Evolutionary conservation across 2,113 vertebrate species (phyloP).

Genomic region (Dipodomys stephensi): DNA sequence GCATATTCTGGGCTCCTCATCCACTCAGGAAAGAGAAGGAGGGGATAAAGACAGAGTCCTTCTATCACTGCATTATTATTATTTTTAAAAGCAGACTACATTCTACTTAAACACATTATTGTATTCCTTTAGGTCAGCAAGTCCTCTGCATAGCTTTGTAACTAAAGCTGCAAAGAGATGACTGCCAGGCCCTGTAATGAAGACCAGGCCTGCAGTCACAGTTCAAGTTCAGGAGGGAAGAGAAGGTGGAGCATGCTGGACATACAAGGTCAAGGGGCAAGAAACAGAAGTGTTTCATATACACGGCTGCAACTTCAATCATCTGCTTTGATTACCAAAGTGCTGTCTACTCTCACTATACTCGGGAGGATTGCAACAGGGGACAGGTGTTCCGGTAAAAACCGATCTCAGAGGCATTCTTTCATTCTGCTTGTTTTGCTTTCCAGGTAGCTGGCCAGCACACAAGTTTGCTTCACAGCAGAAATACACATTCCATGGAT

Average conservation of each 20-base stretch:
- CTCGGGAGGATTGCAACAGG: background rate
- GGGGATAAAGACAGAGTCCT: background rate
- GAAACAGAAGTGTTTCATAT: constrained; percentile 60
- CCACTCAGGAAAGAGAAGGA: background rate
- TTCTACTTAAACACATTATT: background rate
- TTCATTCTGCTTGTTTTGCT: background rate
- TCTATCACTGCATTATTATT: no score
- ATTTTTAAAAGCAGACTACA: background rate
- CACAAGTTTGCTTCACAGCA: constrained; percentile 26
- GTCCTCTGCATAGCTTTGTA: constrained; percentile 37
- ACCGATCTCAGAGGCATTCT: background rate
- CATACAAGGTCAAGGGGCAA: constrained; percentile 59
- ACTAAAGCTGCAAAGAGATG: background rate
- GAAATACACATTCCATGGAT: constrained; percentile 59
- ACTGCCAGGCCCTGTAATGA: constrained; percentile 38
- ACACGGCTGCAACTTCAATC: background rate
- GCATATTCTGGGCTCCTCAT: background rate
- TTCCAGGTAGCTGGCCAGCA: background rate
- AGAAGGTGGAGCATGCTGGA: background rate
- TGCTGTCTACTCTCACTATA: background rate
- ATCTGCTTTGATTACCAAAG: constrained; percentile 17
- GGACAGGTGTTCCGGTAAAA: constrained; percentile 23
- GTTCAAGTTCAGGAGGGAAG: constrained; percentile 14
- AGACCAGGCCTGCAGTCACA: constrained; percentile 42
- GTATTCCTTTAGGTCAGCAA: background rate